Evolutionary conservation across 2,888 invertebrate species (phyloP).

Genomic region (Hofmannophila pseudospretella): DNA sequence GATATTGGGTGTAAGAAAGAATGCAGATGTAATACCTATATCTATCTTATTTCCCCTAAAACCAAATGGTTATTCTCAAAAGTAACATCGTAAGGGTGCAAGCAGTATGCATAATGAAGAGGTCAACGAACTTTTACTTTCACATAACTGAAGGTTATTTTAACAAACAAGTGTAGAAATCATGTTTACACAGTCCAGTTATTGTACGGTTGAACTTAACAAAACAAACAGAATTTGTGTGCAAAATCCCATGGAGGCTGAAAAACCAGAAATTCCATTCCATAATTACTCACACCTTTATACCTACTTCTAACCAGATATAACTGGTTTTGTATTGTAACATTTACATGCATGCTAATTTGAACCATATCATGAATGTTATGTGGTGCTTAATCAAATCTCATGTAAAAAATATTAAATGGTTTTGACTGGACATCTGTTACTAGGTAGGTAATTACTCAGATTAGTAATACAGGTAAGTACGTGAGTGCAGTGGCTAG

Average conservation of each 20-base stretch:
- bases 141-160: constrained; percentile 45
- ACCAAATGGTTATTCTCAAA: background rate
- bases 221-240: too few species aligned
- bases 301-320: background rate
- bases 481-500: too few species aligned
- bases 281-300: background rate
- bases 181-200: too few species aligned
- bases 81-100: constrained; percentile 8
- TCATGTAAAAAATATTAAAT: too few species aligned
- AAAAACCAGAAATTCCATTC: background rate
- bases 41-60: background rate
- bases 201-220: too few species aligned
- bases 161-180: too few species aligned
- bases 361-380: background rate
- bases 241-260: too few species aligned
- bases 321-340: constrained; percentile 2
- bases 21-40: background rate
- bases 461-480: too few species aligned
- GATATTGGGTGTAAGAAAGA: background rate
- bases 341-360: constrained; percentile 1
- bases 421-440: too few species aligned
- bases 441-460: too few species aligned
- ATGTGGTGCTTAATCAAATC: background rate
- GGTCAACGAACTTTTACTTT: constrained; percentile 58
- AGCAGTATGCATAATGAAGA: constrained; percentile 9